Base-by-base conservation (phyloP, 2,797 vertebrate genomes). In the Picus viridis region DNA sequence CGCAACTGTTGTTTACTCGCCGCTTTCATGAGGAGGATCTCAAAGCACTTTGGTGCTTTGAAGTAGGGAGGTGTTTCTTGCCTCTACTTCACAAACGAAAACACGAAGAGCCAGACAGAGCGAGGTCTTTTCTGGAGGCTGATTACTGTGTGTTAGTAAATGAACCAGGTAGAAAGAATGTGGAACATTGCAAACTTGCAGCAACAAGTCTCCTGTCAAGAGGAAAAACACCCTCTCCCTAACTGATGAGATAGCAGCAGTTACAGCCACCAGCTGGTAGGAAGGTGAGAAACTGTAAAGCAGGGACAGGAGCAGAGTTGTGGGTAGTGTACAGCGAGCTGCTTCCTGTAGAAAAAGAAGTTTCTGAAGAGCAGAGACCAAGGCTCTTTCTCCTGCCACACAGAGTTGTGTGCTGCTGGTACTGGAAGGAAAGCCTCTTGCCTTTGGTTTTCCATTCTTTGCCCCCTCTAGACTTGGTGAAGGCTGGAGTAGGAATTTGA, bases 121-220 rank as follows among this genome's bases (percentile, higher is more conserved):
- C 16, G 45, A 27, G 56, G 62, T 47, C 85, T 83, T 62, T 95
- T 97, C 76, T 93, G 78, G 67, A 69, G 93, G 74, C 84, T 83
- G 70, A 92, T 95, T 91, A 56, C 12, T 39, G 59, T 84, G 59
- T 83, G 76, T 68, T 84, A 70, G 71, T 94, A 89, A 92, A 65
- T 64, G 78, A 92, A 77, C 18, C n/a, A 16, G 53, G 80, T 18
- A n/a, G 73, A 75, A 93, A 29, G 86, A 90, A 69, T 53, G 69
- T 65, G 90, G 87, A 58, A 83, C 73, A 23, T 41, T 76, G 29
- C 36, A 16, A 43, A 65, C 90, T 85, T 95, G 93, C 88, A 91
- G 86, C 68, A 93, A 90, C 94, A 95, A 64, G 90, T 39, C 83
- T 86, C 7, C 75, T 92, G 84, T 93, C 90, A 93, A 70, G 59